Evolutionary conservation across 2,797 vertebrate genomes (phyloP).

Genomic region (Molossus alvarezi): DNA sequence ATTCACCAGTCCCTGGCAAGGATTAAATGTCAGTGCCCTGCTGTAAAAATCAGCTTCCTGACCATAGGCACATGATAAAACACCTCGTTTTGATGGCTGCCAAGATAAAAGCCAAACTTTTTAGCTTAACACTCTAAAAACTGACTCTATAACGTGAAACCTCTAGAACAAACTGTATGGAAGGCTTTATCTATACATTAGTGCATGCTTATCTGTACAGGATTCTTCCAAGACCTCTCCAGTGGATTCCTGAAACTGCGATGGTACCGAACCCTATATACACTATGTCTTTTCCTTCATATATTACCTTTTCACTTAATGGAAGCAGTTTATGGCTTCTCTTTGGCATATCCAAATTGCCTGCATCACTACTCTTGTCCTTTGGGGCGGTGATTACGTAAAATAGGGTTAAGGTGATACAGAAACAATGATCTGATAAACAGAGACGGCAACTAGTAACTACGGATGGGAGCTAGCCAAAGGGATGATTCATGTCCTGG

Average conservation of each 20-base stretch:
- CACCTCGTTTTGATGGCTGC: background rate
- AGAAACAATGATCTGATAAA: background rate
- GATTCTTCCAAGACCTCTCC: background rate
- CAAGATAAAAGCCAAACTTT: slow-evolving; percentile 38
- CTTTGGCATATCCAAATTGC: background rate
- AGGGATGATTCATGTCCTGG: background rate
- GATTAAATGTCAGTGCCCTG: background rate
- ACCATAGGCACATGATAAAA: background rate
- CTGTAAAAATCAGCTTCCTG: background rate
- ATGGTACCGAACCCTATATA: background rate
- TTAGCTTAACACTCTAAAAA: slow-evolving; percentile 33
- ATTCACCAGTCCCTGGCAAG: background rate
- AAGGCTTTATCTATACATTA: background rate
- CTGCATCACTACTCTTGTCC: background rate
- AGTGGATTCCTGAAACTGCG: background rate
- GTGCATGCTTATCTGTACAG: background rate
- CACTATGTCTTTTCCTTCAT: background rate
- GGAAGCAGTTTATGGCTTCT: background rate
- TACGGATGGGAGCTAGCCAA: background rate
- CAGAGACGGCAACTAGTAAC: background rate
- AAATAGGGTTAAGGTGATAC: background rate
- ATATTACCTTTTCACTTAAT: background rate
- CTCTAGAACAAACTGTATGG: background rate
- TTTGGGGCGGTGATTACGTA: background rate
- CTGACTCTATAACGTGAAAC: background rate